These are phyloP conservation scores for Sitta europaea DNA, from an alignment of 2,113 vertebrate species.

Conservation along the genomic window DNA sequence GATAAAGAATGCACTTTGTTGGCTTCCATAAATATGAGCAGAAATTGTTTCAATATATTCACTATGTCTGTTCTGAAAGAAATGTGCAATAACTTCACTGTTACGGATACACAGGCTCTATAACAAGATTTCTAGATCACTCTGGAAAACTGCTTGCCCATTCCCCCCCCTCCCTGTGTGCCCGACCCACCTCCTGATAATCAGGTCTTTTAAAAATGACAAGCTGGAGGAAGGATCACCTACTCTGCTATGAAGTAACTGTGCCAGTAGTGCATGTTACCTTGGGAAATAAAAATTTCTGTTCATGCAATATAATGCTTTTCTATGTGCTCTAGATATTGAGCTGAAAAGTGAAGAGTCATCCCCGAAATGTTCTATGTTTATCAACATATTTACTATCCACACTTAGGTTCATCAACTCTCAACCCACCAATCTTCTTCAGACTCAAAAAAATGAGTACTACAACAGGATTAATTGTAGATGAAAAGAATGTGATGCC, in stretches of 20 bases:
- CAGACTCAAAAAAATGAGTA: neutral
- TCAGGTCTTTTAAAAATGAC: constrained; percentile 9
- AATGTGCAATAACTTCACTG: constrained; percentile 38
- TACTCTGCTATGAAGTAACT: constrained; percentile 35
- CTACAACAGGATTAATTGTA: neutral
- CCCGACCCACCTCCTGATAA: neutral
- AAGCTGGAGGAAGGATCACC: constrained; percentile 31
- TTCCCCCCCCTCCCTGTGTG: neutral
- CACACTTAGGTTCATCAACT: constrained; percentile 44
- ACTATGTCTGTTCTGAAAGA: neutral
- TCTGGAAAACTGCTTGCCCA: neutral
- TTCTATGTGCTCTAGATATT: constrained; percentile 46
- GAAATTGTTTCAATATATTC: constrained; percentile 10
- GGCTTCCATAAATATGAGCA: neutral
- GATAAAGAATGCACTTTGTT: constrained; percentile 7
- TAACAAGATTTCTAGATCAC: constrained; percentile 13
- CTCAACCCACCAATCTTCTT: constrained; percentile 12
- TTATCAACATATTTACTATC: constrained; percentile 31
- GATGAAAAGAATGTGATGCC: neutral
- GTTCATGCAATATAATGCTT: constrained; percentile 52
- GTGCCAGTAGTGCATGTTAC: constrained; percentile 31
- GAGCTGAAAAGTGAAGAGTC: constrained; percentile 54
- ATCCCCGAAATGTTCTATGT: neutral
- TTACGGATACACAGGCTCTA: constrained; percentile 34
- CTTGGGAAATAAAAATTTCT: constrained; percentile 32